phyloP scores from a whole-genome alignment of 1,140 invertebrate genomes.

The Heliconius hewitsoni region DNA sequence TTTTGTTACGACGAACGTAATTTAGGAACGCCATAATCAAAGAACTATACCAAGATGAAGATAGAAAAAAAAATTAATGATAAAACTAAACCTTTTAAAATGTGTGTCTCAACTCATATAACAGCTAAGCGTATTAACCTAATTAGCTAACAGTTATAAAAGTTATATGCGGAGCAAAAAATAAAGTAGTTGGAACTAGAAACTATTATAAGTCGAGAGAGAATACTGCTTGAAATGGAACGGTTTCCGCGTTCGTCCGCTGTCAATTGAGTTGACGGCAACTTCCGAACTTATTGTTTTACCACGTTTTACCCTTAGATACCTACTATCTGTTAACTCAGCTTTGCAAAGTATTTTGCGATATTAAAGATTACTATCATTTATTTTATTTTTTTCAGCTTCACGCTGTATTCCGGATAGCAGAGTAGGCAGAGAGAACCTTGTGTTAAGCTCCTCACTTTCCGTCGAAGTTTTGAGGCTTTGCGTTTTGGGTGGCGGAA shows the following conservation, averaged over 20 bases:
- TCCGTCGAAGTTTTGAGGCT: too few species aligned
- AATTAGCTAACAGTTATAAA: conserved; percentile 16
- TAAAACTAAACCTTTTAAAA: background rate
- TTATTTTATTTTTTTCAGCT: background rate
- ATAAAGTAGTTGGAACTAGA: conserved; percentile 19
- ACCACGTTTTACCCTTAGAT: conserved; percentile 23
- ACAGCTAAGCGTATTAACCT: background rate
- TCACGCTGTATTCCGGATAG: too few species aligned
- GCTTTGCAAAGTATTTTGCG: conserved; percentile 14
- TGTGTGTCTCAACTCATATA: background rate
- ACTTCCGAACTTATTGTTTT: conserved; percentile 44
- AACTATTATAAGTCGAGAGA: conserved; percentile 27
- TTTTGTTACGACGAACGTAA: too few species aligned
- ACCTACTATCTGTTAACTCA: conserved; percentile 19
- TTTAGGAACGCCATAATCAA: too few species aligned
- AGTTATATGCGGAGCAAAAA: conserved; percentile 16
- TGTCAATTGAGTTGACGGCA: conserved; percentile 40
- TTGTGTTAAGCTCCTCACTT: too few species aligned
- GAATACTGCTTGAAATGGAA: conserved; percentile 35
- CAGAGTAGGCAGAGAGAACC: too few species aligned
- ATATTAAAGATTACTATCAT: background rate
- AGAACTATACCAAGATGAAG: too few species aligned
- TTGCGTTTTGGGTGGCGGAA: too few species aligned
- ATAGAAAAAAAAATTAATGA: too few species aligned
- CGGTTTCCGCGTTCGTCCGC: conserved; percentile 35